A percentile compares a stretch with the other conserved stretches of the same genome.
These are phyloP conservation scores for Sarcophaga subvicina DNA, from an alignment of 2,888 invertebrate genomes.

Conservation along the genomic window DNA sequence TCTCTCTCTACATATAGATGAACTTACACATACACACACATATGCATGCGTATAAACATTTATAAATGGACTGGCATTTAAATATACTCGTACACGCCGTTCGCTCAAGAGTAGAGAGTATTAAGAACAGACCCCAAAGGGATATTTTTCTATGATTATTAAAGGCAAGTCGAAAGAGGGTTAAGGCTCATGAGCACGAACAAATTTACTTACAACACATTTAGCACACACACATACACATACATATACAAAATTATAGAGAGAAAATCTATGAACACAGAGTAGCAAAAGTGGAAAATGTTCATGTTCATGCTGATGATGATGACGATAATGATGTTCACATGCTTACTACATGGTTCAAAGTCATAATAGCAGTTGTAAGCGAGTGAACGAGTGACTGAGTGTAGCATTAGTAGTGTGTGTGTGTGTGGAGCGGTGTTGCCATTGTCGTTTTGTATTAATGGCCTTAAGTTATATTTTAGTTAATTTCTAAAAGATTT, in stretches of 20 bases:
- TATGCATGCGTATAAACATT: background rate
- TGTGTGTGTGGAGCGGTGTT: background rate
- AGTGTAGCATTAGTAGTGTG: background rate
- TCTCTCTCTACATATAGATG: conserved; percentile 18
- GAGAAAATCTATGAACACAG: background rate
- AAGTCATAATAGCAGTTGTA: background rate
- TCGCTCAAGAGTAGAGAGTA: conserved; percentile 12
- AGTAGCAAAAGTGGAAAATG: too few species aligned
- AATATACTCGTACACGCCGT: background rate
- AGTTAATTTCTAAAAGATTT: conserved; percentile 67
- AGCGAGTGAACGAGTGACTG: background rate
- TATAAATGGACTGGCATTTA: conserved; percentile 10
- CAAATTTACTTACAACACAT: background rate
- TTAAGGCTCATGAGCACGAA: conserved; percentile 23
- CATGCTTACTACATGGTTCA: too few species aligned
- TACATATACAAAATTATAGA: background rate
- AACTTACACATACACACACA: background rate
- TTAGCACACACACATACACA: conserved; percentile 16
- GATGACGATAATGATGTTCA: too few species aligned
- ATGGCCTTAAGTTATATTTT: conserved; percentile 64
- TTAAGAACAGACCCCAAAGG: conserved; percentile 58
- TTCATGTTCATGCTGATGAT: too few species aligned
- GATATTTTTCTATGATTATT: conserved; percentile 42
- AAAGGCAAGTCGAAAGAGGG: conserved; percentile 58
- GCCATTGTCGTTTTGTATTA: conserved; percentile 2